phyloP scores from a whole-genome alignment of 2,113 vertebrate species.

The Ivindomyrus marchei region DNA sequence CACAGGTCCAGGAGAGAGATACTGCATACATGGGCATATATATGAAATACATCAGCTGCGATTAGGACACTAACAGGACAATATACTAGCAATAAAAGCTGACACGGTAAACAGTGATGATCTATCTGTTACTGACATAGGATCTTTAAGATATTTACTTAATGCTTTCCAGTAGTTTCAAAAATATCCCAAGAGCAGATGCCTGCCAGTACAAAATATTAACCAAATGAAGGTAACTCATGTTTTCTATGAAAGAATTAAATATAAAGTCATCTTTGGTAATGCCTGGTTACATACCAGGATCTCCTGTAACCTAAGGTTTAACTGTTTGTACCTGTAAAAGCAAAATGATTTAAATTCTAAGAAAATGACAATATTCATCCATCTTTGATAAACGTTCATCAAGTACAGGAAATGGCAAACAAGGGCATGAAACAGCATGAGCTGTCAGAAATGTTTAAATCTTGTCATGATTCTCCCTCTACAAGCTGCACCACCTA shows the following conservation, averaged over 20 bases:
- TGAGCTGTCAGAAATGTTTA: neutral
- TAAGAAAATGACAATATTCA: neutral
- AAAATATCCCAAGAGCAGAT: neutral
- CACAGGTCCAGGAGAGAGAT: neutral
- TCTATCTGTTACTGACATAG: neutral
- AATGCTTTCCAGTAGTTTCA: neutral
- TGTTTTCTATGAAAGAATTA: neutral
- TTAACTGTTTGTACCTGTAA: neutral
- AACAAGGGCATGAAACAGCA: neutral
- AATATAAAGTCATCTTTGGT: neutral
- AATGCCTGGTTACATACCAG: neutral
- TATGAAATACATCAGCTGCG: neutral
- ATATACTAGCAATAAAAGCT: neutral
- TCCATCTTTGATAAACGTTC: neutral
- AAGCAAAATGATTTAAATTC: neutral
- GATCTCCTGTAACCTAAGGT: neutral
- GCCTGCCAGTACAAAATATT: neutral
- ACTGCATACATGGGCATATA: neutral
- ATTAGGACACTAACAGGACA: neutral
- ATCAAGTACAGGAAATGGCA: neutral
- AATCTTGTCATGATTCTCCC: neutral
- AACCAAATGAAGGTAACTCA: neutral
- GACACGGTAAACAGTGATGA: neutral
- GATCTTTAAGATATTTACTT: neutral
- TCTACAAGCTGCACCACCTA: neutral